Evolutionary conservation across 2,888 invertebrate species (phyloP), one percentile per base, ranked within the genome.

Genomic region (Sinhomidia bicolor): DNA sequence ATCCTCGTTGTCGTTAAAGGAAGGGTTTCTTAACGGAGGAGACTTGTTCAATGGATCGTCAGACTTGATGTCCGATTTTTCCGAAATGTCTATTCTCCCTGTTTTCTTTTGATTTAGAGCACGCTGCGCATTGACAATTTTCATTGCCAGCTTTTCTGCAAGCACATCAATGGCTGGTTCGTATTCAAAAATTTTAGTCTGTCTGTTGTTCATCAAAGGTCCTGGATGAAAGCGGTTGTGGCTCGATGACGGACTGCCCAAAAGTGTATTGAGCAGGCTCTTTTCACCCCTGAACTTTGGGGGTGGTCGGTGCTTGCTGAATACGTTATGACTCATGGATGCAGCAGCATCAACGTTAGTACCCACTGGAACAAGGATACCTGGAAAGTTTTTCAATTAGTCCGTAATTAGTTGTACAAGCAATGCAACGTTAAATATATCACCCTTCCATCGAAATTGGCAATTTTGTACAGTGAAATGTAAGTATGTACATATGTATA

Each of bases 101-200:
- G n/a, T n/a, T 17, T 76, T 76, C 23, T 89, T 79, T 1, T 65
- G 20, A 7, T 57, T 78, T 3, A 90, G 60, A 4, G 88, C 62
- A 7, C 89, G 85, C 76, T 91, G 90, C 0, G 90, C 88, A 7
- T 91, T 83, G 7, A 89, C 82, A 12, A 92, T 78, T 85, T 91
- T 92, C 14, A 91, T 51, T n/a, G 92, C 91, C 12, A 92, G 76
- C 57, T 92, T 92, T 51, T 92, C 91, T n/a, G 92, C 92, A 0
- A 92, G 85, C 0, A 91, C 29, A 32, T 92, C 92, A 51, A 92
- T 76, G 1, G 92, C 92, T 1, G 92, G 91, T 44, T 92, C 91
- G 10, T 91, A 87, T n/a, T 90, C 90, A 17, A 90, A 20, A 14
- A 89, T 62, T 65, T 90, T 88, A 5, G 57, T 85, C 10, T 86